Evolutionary conservation across 2,797 vertebrate species (phyloP).

Genomic region (Sciaenops ocellatus): DNA sequence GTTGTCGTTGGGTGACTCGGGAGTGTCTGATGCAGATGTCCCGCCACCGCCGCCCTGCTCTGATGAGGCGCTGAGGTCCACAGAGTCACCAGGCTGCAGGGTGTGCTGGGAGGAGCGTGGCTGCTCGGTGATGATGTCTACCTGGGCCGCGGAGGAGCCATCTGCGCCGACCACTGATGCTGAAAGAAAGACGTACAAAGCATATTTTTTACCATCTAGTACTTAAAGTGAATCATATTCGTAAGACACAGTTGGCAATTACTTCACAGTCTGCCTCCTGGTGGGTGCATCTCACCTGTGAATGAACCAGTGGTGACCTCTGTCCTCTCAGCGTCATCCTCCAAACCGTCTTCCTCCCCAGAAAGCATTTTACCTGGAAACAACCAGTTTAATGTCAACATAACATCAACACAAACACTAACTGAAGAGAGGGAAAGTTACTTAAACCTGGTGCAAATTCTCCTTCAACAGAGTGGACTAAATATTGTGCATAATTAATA

Average conservation of each 20-base stretch:
- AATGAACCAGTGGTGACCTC: conserved; percentile 90
- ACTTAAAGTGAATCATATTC: not conserved
- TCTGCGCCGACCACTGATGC: conserved; percentile 88
- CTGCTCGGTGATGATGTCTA: conserved; percentile 97
- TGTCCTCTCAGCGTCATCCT: conserved; percentile 93
- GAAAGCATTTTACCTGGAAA: conserved; percentile 91
- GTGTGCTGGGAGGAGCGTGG: conserved; percentile 95
- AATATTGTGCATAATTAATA: conserved; percentile 1
- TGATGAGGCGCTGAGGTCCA: conserved; percentile 88
- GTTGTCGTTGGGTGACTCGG: conserved; percentile 83
- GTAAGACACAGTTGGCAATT: not conserved
- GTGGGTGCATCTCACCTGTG: conserved; percentile 82
- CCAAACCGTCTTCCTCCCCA: conserved; percentile 94
- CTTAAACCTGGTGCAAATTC: conserved; percentile 6
- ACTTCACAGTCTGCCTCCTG: not conserved
- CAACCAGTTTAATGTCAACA: conserved; percentile 33
- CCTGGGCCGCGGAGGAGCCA: conserved; percentile 83
- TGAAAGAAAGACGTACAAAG: conserved; percentile 59
- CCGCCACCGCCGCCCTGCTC: conserved; percentile 85
- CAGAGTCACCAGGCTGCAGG: conserved; percentile 92
- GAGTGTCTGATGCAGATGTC: conserved; percentile 79
- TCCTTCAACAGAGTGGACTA: conserved; percentile 14
- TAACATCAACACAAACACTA: not conserved
- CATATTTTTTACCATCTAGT: not conserved
- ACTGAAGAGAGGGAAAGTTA: not conserved